A percentile compares a stretch with the other conserved stretches of the same genome.
Evolutionary conservation across 2,113 vertebrate genomes (phyloP).

Genomic region (Acrocephalus arundinaceus): DNA sequence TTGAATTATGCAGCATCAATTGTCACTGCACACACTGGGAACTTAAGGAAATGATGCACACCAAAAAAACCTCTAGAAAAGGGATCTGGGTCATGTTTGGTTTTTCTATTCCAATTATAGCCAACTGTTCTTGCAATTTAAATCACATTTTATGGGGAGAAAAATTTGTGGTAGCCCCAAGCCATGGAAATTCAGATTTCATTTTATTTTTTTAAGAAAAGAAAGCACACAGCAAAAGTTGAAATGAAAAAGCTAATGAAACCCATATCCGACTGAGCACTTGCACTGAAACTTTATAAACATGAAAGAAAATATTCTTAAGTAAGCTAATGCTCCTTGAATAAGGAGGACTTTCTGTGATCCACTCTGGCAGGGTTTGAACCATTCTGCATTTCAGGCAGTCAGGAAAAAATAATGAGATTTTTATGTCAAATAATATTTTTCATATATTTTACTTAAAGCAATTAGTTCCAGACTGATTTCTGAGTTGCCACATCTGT

Average conservation of each 20-base stretch:
- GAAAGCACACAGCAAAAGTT: slow-evolving; percentile 30
- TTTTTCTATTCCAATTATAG: slow-evolving; percentile 54
- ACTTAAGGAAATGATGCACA: not conserved
- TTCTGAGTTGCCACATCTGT: rapidly evolving
- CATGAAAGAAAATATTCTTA: not conserved
- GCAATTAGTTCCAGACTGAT: not conserved
- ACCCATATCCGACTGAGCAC: not conserved
- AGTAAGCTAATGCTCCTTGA: not conserved
- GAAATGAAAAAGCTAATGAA: slow-evolving; percentile 58
- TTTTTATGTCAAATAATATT: not conserved
- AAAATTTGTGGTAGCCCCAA: slow-evolving; percentile 65
- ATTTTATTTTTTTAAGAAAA: not conserved
- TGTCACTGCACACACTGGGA: not conserved
- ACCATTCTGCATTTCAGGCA: not conserved
- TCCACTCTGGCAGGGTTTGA: not conserved
- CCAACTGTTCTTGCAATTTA: slow-evolving; percentile 64
- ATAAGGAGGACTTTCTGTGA: not conserved
- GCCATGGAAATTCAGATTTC: slow-evolving; percentile 57
- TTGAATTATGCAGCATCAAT: not conserved
- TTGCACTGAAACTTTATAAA: not conserved
- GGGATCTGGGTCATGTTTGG: slow-evolving; percentile 54
- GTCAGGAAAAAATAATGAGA: not conserved
- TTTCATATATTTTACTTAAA: not conserved
- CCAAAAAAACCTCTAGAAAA: slow-evolving; percentile 39
- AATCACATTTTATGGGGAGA: slow-evolving; percentile 63